phyloP scores from a whole-genome alignment of 1,140 invertebrate genomes.

The Atta texana region DNA sequence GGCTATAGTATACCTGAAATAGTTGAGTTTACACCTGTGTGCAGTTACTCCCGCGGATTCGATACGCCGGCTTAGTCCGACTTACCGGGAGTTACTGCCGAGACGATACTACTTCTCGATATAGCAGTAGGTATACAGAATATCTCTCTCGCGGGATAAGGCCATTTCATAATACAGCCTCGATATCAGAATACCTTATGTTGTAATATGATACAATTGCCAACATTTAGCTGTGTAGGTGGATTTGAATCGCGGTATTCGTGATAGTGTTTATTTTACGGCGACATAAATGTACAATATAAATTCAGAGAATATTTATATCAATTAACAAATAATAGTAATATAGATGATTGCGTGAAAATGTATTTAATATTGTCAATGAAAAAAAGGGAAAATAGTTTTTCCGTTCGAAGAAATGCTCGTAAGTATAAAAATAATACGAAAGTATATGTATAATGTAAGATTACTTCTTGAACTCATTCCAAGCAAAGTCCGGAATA shows the following conservation, averaged over 20 bases:
- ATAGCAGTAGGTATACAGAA: slow-evolving; percentile 25
- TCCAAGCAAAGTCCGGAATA: slow-evolving; percentile 21
- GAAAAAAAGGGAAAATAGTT: background rate
- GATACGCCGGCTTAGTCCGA: slow-evolving; percentile 56
- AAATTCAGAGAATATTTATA: background rate
- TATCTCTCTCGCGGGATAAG: slow-evolving; percentile 28
- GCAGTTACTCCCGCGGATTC: slow-evolving; percentile 53
- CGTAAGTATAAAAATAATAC: background rate
- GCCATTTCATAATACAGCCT: slow-evolving; percentile 1
- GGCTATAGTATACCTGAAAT: slow-evolving; percentile 27
- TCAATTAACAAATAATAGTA: background rate
- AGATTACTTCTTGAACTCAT: slow-evolving; percentile 9
- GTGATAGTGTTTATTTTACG: slow-evolving; percentile 22
- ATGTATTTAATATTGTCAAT: background rate
- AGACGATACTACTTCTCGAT: slow-evolving; percentile 39
- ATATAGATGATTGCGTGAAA: background rate
- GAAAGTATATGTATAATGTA: background rate
- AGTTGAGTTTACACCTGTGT: slow-evolving; percentile 59
- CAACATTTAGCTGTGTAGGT: background rate
- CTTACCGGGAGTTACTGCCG: slow-evolving; percentile 46
- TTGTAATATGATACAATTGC: background rate
- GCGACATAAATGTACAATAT: background rate
- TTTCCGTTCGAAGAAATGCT: background rate
- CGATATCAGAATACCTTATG: slow-evolving; percentile 12
- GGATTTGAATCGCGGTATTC: slow-evolving; percentile 7